Base-by-base conservation (phyloP, 2,797 vertebrate genomes). In the Varecia variegata region DNA sequence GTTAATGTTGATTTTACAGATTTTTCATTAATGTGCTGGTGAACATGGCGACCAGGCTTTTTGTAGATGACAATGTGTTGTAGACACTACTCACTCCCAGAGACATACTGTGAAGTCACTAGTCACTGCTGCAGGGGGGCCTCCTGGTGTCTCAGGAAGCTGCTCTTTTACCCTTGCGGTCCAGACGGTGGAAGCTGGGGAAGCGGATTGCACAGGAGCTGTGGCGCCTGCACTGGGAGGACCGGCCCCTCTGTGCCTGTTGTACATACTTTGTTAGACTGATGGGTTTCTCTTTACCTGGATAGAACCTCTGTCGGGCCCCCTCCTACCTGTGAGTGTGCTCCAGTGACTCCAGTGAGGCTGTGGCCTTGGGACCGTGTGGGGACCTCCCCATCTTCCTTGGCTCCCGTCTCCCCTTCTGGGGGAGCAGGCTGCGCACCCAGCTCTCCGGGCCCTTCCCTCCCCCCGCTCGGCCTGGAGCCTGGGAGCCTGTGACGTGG, bases 31-130 rank as follows among this genome's bases (percentile, higher is more conserved):
- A 73, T 38, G n/a, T 93, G 96, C 87, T 21, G 87, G 81, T 70
- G 84, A 91, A 30, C 95, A 40, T 93, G 95, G 93, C 91, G 97
- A 93, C 81, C 0, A 0, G 65, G 97, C 91, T 38, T 86, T 45
- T 56, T 87, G 73, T 92, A 76, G 83, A 95, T 94, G 67, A 4
- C 60, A 7, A n/a, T 50, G 93, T 12, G 20, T 91, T 89, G 68
- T 80, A 95, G 76, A 93, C n/a, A 8, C 84, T 88, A 85, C 96
- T 89, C 56, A 30, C 94, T 95, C 81, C 96, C 62, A n/a, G 79
- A 68, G 85, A 67, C 93, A 62, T 96, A 97, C 97, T 96, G 97
- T 98, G 98, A 98, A 97, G 73, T 45, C 43, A 25, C 96, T 82
- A 93, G 85, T 40, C 93, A 91, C 85, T 83, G 89, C 96, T 84